phyloP scores from a whole-genome alignment of 2,797 vertebrate species.

The Poecilia wingei region DNA sequence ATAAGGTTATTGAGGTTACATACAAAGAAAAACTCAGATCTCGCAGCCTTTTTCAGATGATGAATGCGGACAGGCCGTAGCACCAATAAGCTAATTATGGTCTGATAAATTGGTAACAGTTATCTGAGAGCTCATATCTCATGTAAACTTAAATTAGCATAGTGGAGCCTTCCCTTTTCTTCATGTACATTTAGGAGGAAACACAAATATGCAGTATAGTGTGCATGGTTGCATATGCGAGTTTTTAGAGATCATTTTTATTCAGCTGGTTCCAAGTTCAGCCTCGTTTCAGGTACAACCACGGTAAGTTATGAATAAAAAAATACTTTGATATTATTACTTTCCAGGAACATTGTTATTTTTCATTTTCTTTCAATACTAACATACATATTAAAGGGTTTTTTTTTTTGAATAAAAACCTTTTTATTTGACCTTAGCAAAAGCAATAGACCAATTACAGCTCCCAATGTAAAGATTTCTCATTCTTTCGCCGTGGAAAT shows the following conservation, averaged over 20 bases:
- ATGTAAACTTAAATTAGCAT: neutral
- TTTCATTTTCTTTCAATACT: neutral
- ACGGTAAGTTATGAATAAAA: neutral
- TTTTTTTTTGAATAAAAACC: neutral
- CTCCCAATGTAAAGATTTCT: slow-evolving; percentile 16
- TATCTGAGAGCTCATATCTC: slow-evolving; percentile 4
- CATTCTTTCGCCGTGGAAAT: slow-evolving; percentile 12
- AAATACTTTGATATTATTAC: neutral
- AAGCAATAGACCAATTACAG: neutral
- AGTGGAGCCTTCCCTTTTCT: neutral
- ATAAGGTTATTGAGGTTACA: neutral
- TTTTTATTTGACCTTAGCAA: neutral
- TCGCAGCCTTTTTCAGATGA: neutral
- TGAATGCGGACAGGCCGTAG: neutral
- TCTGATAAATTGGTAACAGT: neutral
- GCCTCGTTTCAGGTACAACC: neutral
- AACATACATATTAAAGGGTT: neutral
- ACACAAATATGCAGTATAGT: neutral
- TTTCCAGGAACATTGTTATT: neutral
- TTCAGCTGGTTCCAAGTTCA: neutral
- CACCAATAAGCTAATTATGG: neutral
- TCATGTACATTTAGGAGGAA: neutral
- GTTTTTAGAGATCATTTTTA: neutral
- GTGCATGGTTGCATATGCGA: neutral
- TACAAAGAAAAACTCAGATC: neutral